Conservation (phyloP, 2,888 invertebrate species). For the Pyrrhosoma nymphula region DNA sequence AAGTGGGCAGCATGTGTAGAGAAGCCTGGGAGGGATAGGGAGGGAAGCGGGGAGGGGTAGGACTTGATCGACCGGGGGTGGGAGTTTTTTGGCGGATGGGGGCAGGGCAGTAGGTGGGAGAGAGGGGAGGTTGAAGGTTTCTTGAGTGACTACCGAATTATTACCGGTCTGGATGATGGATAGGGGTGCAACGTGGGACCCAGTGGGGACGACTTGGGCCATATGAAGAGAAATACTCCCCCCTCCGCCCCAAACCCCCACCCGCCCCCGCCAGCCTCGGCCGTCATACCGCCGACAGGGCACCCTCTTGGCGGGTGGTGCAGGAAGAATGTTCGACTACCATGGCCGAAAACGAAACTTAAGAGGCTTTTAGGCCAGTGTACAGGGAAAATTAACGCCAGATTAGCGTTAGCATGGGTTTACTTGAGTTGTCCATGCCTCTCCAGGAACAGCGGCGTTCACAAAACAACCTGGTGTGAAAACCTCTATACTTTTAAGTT, state of each 20-base stretch:
- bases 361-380: too few relatives aligned
- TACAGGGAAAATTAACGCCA: too few relatives aligned
- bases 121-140: not conserved
- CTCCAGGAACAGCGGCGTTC: too few relatives aligned
- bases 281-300: not conserved
- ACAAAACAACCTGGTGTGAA: too few relatives aligned
- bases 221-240: not conserved
- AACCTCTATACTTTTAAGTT: too few relatives aligned
- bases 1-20: too few relatives aligned
- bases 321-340: not conserved
- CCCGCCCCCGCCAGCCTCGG: not conserved
- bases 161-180: slow-evolving; percentile 57
- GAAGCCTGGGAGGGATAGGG: too few relatives aligned
- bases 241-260: too few relatives aligned
- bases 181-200: slow-evolving; percentile 42
- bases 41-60: too few relatives aligned
- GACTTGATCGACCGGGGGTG: not conserved
- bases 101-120: not conserved
- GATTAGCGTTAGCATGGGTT: too few relatives aligned
- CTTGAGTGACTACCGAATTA: slow-evolving; percentile 65
- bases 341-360: not conserved
- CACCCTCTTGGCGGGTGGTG: not conserved
- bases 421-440: too few relatives aligned
- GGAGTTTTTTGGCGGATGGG: not conserved
- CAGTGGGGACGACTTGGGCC: slow-evolving; percentile 37